Conservation (phyloP, 1,140 invertebrate species). For the Zelostemma sp. region DNA sequence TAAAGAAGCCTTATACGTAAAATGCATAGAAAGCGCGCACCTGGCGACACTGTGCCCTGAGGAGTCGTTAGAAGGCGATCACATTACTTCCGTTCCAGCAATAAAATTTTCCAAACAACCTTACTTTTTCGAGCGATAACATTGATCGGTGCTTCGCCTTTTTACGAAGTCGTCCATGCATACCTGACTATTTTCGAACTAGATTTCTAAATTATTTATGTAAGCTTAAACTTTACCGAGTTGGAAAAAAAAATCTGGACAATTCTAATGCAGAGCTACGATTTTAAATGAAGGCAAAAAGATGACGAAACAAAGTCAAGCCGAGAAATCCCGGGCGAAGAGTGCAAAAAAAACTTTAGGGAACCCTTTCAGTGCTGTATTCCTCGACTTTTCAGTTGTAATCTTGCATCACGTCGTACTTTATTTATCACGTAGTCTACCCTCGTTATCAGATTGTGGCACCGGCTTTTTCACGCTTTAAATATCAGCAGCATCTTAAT, state of each 20-base stretch:
- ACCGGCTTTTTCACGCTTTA: too few species aligned
- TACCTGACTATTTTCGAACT: slow-evolving; percentile 37
- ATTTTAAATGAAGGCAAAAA: background rate
- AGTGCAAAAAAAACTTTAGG: slow-evolving; percentile 21
- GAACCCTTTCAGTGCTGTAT: slow-evolving; percentile 15
- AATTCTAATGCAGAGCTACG: too few species aligned
- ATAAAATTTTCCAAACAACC: slow-evolving; percentile 38
- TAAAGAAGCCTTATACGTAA: slow-evolving; percentile 32
- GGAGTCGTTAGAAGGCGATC: slow-evolving; percentile 49
- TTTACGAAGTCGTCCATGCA: slow-evolving; percentile 35
- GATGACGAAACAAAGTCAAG: background rate
- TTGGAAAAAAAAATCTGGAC: background rate
- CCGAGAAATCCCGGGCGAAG: background rate
- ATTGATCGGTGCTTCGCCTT: slow-evolving; percentile 38
- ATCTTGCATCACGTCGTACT: slow-evolving; percentile 35
- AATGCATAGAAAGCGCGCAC: slow-evolving; percentile 42
- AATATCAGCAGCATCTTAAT: too few species aligned
- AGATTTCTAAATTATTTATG: too few species aligned
- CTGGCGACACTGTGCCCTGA: slow-evolving; percentile 44
- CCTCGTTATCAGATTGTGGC: too few species aligned
- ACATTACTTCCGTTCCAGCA: slow-evolving; percentile 45
- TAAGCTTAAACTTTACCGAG: too few species aligned
- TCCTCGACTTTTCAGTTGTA: slow-evolving; percentile 33
- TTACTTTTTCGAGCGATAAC: slow-evolving; percentile 44
- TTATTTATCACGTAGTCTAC: slow-evolving; percentile 47